Evolutionary conservation across 2,113 vertebrate genomes (phyloP), one percentile per base, ranked within the genome.

Genomic region (Galemys pyrenaicus): DNA sequence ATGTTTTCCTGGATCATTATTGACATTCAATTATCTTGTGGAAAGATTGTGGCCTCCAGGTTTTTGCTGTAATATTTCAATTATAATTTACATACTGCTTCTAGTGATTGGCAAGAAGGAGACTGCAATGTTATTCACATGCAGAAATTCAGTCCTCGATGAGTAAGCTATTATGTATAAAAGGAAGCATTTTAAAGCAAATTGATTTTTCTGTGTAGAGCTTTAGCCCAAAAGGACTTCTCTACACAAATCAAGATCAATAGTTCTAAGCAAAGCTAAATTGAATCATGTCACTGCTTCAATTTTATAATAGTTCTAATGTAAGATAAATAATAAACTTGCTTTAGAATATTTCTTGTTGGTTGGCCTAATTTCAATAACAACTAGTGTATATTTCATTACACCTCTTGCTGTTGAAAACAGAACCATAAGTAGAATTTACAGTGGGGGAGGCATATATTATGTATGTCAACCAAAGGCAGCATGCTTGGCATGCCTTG

Each of bases 211-310:
- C 93, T 95, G 68, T 89, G 86, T 89, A 93, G 94, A 91, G 91
- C 70, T 83, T 92, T 93, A 97, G 94, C 80, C 94, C 64, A 41
- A 97, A 98, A 97, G 94, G 95, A 93, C 92, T 95, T 94, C 96
- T 97, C 93, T 96, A 68, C 54, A 90, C 96, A 97, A 96, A 90
- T 97, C 94, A 94, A 68, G 97, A 98, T 98, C 96, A 54, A 98
- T 98, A 97, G 96, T 98, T 96, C 86, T 96, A 96, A 97, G 93
- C 84, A 98, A 97, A 96, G 96, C 60, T 89, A 96, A 97, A 98
- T 97, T 97, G 96, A 98, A 97, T 98, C 93, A 96, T 90, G 92
- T 81, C 0, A 1, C 71, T 41, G 19, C 81, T 96, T 97, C 95
- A 94, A 94, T 98, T 97, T 97, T 97, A 95, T 97, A 97, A 97